Base-by-base conservation (phyloP, 2,888 invertebrate genomes). In the Nemoura dubitans region DNA sequence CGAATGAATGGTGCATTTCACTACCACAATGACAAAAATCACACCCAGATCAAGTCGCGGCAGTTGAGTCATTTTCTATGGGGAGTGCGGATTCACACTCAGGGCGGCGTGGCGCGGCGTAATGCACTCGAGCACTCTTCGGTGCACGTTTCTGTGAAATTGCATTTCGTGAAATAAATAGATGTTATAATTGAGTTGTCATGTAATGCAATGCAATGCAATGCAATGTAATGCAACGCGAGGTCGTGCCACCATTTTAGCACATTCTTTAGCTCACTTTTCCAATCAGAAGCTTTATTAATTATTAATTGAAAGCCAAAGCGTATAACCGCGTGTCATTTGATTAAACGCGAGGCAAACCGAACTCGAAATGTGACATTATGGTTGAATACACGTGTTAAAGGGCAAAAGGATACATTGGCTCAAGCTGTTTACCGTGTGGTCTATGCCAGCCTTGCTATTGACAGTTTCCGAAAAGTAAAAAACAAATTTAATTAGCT, bases 11-110 rank as follows among this genome's bases (percentile, higher is more conserved):
- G 84, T 42, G 83, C 26, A 27, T 78, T 78, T 78, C 78, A 78
- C 30, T n/a, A 28, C 30, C 81, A 81, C 84, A 84, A 84, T 84
- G 84, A 84, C 76, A 30, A 81, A 76, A 84, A 59, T 83, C 83
- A 83, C 83, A 42, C 43, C 42, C 36, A 30, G 83, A 83, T 83
- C 83, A 42, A 42, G 1, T n/a, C 30, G 25, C 29, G 30, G 83
- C 26, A 42, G 36, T 78, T 78, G 78, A 78, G 78, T 78, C 78
- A 78, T 78, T 78, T 78, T 59, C 59, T 21, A 59, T 59, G 59
- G 14, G 36, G 59, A 59, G 59, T 59, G 59, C 59, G 14, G 21
- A 14, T 59, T 59, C 59, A 59, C 59, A 21, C 59, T 59, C 10
- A 16, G 59, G 16, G 16, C 6, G 59, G 59, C 6, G 59, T 7